These are phyloP conservation scores for Xestobium rufovillosum DNA, from an alignment of 2,888 invertebrate genomes.

Conservation along the genomic window DNA sequence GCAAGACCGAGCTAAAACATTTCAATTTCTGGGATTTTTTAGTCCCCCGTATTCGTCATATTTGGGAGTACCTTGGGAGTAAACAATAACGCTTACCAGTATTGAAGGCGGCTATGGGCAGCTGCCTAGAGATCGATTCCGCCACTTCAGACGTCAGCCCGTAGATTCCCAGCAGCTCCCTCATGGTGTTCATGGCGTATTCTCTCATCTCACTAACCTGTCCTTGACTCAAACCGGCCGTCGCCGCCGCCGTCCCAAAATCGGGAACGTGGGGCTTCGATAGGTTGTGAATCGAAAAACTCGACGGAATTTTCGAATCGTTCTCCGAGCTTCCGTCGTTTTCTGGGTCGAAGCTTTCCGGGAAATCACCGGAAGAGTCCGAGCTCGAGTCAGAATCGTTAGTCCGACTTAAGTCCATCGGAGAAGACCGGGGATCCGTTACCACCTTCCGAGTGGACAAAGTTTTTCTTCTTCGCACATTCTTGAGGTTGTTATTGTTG, in stretches of 20 bases:
- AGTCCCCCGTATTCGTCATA: no score
- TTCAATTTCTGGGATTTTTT: no score
- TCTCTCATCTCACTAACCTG: slow-evolving; percentile 58
- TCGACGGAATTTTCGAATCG: slow-evolving; percentile 35
- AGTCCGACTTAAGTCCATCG: slow-evolving; percentile 39
- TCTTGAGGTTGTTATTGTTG: slow-evolving; percentile 38
- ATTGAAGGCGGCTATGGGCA: slow-evolving; percentile 63
- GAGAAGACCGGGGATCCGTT: slow-evolving; percentile 32
- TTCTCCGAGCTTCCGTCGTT: slow-evolving; percentile 23
- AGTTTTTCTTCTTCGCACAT: slow-evolving; percentile 28
- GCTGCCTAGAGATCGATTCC: slow-evolving; percentile 60
- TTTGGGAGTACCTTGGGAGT: no score
- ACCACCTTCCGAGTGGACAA: slow-evolving; percentile 31
- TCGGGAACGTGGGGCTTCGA: slow-evolving; percentile 40
- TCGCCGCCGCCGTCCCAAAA: slow-evolving; percentile 15
- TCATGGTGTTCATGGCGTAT: slow-evolving; percentile 73
- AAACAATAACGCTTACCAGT: slow-evolving; percentile 46
- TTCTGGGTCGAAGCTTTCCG: slow-evolving; percentile 22
- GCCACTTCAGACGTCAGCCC: slow-evolving; percentile 66
- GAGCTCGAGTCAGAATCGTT: slow-evolving; percentile 36
- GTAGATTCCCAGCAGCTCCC: slow-evolving; percentile 68
- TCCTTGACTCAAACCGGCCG: slow-evolving; percentile 28
- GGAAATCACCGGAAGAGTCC: slow-evolving; percentile 27
- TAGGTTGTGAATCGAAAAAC: slow-evolving; percentile 41
- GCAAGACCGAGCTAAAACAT: no score